Evolutionary conservation across 2,888 invertebrate species (phyloP), one percentile per base, ranked within the genome.

Genomic region (Phymatocera aterrima): DNA sequence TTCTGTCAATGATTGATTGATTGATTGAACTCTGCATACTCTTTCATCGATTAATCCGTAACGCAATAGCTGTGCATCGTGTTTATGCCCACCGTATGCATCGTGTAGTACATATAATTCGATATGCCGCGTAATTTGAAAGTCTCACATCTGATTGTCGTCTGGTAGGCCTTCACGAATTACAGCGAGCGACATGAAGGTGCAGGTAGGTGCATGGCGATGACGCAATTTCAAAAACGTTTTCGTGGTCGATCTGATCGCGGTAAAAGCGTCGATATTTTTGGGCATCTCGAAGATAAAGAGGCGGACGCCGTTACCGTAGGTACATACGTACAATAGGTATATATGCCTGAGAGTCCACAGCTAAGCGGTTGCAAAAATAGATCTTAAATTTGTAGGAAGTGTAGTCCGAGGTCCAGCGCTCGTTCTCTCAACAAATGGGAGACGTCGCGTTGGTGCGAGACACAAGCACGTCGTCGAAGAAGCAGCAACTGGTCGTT

Each of bases 401-500:
- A n/a, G n/a, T n/a, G n/a, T n/a, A n/a, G n/a, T n/a, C n/a, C n/a
- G n/a, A n/a, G n/a, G n/a, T n/a, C n/a, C n/a, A n/a, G n/a, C n/a
- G n/a, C n/a, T n/a, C n/a, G n/a, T n/a, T n/a, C n/a, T n/a, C 46
- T 15, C 43, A 43, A 43, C 21, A 68, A 68, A 68, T 68, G 24
- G 68, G 28, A 68, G 43, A 46, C 21, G 46, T 68, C 28, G 68
- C 5, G 3, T 21, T 8, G 34, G 40, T 51, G 51, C 18, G 31
- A 72, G n/a, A n/a, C n/a, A n/a, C n/a, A n/a, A n/a, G n/a, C 72
- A 51, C 72, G 48, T 72, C n/a, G 51, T 18, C 6, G 37, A 43
- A 37, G 64, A 64, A 72, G 48, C n/a, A n/a, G n/a, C 72, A 72
- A 72, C 72, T 72, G 72, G 72, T 72, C 51, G 72, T 34, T 51